Conservation (phyloP, 2,797 vertebrate genomes). For the Anolis apletophallus region DNA sequence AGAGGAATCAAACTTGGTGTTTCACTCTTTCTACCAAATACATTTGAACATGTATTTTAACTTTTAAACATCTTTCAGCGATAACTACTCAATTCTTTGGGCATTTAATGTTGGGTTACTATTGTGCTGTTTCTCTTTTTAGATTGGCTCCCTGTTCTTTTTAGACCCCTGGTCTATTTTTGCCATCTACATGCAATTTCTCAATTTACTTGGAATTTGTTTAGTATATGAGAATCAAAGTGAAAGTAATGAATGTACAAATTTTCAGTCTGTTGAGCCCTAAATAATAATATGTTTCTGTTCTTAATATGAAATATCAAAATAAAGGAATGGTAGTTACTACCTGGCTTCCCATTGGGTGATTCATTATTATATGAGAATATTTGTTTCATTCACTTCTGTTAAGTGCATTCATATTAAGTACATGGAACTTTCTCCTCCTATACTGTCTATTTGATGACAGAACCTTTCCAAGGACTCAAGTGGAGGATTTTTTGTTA, state of each 20-base stretch:
- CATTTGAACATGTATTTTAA: neutral
- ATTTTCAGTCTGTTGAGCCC: neutral
- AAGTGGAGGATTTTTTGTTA: neutral
- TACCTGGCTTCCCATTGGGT: neutral
- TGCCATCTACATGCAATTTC: neutral
- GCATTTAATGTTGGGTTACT: neutral
- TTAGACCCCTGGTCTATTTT: no score
- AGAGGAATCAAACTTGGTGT: no score
- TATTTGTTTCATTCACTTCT: neutral
- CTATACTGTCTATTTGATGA: neutral
- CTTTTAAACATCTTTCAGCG: neutral
- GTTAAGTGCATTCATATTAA: neutral
- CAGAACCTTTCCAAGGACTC: neutral
- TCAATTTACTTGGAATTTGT: neutral
- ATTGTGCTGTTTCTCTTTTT: neutral
- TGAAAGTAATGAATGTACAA: neutral
- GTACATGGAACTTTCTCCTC: neutral
- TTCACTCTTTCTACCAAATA: neutral
- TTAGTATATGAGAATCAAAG: no score
- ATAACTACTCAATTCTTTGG: neutral
- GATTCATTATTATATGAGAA: neutral
- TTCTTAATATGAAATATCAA: neutral
- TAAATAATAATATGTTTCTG: neutral
- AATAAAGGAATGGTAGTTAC: neutral
- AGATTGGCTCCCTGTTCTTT: neutral